Conservation (phyloP, 2,888 invertebrate genomes). For the Phalera bucephala region DNA sequence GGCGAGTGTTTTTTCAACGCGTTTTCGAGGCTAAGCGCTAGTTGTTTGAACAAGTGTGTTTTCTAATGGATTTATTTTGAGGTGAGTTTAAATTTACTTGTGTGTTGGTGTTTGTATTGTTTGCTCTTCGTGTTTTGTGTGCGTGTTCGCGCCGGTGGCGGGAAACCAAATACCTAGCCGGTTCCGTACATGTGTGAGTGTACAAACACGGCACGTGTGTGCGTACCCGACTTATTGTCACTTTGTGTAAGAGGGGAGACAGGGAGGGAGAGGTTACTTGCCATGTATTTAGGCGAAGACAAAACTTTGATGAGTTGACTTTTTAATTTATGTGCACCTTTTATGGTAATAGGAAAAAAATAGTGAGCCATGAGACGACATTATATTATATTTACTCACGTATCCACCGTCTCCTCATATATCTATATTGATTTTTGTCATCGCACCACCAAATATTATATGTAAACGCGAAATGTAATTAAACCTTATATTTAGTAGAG, state of each 20-base stretch:
- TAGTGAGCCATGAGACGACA: slow-evolving; percentile 35
- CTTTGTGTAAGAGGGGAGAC: slow-evolving; percentile 75
- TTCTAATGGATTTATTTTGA: slow-evolving; percentile 84
- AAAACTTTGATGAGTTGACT: slow-evolving; percentile 76
- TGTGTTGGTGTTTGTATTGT: slow-evolving; percentile 82
- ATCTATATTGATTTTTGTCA: slow-evolving; percentile 69
- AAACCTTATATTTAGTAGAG: slow-evolving; percentile 22
- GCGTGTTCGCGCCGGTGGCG: slow-evolving; percentile 79
- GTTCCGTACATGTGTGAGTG: slow-evolving; percentile 66
- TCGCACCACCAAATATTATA: slow-evolving; percentile 59
- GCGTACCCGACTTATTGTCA: slow-evolving; percentile 78
- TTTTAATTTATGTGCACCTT: slow-evolving; percentile 72
- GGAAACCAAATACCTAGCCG: slow-evolving; percentile 82
- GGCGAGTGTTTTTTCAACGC: slow-evolving; percentile 81
- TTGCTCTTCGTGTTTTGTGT: slow-evolving; percentile 79
- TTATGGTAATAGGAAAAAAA: slow-evolving; percentile 47
- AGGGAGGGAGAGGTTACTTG: slow-evolving; percentile 77
- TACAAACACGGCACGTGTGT: slow-evolving; percentile 66
- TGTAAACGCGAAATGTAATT: slow-evolving; percentile 53
- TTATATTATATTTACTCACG: slow-evolving; percentile 53
- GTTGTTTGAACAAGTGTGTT: slow-evolving; percentile 84
- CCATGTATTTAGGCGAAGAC: slow-evolving; percentile 81
- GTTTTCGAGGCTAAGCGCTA: slow-evolving; percentile 83
- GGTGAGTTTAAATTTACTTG: slow-evolving; percentile 83
- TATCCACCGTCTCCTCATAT: slow-evolving; percentile 42